A percentile compares a stretch with the other conserved stretches of the same genome.
These are phyloP conservation scores for Gulo gulo DNA, from an alignment of 2,113 vertebrate species.

Conservation along the genomic window DNA sequence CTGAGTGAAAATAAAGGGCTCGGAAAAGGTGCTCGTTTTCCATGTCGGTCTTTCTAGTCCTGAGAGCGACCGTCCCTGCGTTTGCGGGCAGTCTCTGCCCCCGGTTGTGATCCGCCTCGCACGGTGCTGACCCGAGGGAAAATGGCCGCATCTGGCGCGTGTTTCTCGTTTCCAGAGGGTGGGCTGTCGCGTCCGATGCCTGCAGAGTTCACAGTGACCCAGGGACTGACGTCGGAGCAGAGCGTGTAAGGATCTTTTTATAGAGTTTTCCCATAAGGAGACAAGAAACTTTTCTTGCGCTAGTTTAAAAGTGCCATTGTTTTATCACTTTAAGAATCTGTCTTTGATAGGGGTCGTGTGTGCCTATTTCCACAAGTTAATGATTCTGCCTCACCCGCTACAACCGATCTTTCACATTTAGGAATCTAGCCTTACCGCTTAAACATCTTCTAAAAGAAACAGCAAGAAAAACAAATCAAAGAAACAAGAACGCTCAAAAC, in stretches of 20 bases:
- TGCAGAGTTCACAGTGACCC: neutral
- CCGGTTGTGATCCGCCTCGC: neutral
- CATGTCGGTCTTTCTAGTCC: neutral
- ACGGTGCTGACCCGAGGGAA: neutral
- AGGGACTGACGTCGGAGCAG: neutral
- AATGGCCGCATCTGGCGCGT: neutral
- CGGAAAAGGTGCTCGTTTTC: neutral
- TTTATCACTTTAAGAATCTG: neutral
- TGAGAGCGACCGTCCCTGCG: neutral
- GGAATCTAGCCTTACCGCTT: neutral
- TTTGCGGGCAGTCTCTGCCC: neutral
- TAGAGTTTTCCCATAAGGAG: rapidly evolving
- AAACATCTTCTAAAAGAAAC: neutral
- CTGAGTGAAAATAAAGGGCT: neutral
- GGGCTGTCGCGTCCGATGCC: neutral
- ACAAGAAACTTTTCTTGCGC: neutral
- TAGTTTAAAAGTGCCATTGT: neutral
- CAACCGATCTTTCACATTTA: neutral
- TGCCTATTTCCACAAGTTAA: neutral
- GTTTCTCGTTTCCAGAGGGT: neutral
- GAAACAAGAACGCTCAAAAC: neutral
- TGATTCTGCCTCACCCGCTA: neutral
- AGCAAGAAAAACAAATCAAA: neutral
- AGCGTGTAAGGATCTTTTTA: neutral
- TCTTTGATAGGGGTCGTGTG: neutral